Evolutionary conservation across 2,113 vertebrate genomes (phyloP).

Genomic region (Microcebus jonahi): DNA sequence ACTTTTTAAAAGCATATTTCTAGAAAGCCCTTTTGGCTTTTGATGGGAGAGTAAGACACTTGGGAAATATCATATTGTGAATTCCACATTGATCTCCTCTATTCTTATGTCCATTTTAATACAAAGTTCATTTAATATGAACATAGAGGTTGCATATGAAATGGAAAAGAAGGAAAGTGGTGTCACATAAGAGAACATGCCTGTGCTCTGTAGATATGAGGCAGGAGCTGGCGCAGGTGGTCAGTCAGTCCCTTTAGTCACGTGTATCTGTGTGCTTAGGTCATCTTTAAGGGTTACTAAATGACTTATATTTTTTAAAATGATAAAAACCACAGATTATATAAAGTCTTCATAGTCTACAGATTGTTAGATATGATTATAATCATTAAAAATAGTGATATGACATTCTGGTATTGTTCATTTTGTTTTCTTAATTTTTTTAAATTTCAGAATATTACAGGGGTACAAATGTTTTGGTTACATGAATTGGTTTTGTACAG

Average conservation of each 20-base stretch:
- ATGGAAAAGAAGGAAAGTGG: background rate
- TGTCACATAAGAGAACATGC: background rate
- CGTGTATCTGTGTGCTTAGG: background rate
- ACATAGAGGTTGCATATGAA: background rate
- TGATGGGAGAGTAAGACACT: background rate
- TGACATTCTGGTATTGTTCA: background rate
- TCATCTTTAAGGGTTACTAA: background rate
- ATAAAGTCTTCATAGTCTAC: background rate
- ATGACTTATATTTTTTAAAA: background rate
- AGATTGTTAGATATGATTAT: background rate
- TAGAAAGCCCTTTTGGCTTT: background rate
- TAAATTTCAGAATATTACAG: too few relatives aligned
- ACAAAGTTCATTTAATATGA: background rate
- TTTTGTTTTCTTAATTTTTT: too few relatives aligned
- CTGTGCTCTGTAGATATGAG: rapidly evolving
- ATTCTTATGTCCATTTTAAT: background rate
- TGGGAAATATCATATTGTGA: background rate
- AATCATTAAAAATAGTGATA: background rate
- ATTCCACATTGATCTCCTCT: background rate
- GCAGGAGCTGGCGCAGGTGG: too few relatives aligned
- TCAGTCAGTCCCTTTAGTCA: rapidly evolving
- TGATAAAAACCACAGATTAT: background rate
- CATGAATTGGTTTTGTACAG: too few relatives aligned
- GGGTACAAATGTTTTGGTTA: too few relatives aligned
- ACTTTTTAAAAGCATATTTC: background rate